Conservation (phyloP, 1,140 invertebrate species). For the Oncopeltus fasciatus region DNA sequence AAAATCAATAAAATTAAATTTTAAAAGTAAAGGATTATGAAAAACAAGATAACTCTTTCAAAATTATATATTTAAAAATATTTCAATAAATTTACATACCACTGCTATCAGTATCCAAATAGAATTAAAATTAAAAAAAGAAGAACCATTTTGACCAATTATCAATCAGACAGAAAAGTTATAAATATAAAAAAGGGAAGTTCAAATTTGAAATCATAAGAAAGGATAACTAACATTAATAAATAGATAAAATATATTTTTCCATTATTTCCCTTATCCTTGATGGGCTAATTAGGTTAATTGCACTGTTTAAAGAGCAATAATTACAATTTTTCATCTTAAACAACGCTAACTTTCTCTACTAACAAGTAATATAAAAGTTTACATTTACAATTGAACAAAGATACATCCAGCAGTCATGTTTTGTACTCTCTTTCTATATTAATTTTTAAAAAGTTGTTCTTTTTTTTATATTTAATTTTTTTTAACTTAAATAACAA, state of each 20-base stretch:
- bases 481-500: background rate
- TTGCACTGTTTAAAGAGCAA: constrained; percentile 1
- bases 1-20: no score
- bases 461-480: background rate
- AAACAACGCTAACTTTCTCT: constrained; percentile 1
- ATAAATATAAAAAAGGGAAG: background rate
- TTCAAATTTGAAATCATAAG: background rate
- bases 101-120: background rate
- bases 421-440: constrained; percentile 19
- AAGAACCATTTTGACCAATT: background rate
- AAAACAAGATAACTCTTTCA: background rate
- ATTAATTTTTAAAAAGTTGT: background rate
- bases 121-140: background rate
- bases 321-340: background rate
- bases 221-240: background rate
- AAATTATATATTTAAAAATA: constrained; percentile 10
- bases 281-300: background rate
- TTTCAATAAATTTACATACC: constrained; percentile 5
- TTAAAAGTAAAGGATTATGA: no score
- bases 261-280: background rate
- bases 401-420: constrained; percentile 20
- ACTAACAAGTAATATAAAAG: constrained; percentile 18
- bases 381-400: constrained; percentile 13
- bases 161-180: background rate
- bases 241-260: background rate